Percentiles rank a stretch among this genome's conserved stretches.
phyloP scores from a whole-genome alignment of 2,797 vertebrate species.

The Pteropus rufus region DNA sequence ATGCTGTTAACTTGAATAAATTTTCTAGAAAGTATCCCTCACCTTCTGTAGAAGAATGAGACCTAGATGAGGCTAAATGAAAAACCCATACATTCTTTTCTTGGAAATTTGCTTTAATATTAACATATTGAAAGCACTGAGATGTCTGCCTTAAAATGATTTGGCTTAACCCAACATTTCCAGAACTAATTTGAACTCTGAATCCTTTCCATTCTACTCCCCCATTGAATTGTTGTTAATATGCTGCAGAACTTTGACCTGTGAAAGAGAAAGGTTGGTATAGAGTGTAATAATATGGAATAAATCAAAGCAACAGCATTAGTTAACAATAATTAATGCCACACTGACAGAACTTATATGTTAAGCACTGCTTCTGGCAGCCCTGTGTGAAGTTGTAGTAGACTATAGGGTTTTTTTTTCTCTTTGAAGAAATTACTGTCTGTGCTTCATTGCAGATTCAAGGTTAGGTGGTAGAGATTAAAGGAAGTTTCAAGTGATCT shows the following conservation, averaged over 20 bases:
- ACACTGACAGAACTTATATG: not conserved
- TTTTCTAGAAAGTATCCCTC: slow-evolving; percentile 29
- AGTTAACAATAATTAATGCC: slow-evolving; percentile 8
- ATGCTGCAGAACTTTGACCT: not conserved
- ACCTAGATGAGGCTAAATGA: not conserved
- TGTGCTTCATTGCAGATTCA: slow-evolving; percentile 3
- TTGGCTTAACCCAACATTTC: slow-evolving; percentile 15
- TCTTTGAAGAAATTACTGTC: not conserved
- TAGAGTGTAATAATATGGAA: not conserved
- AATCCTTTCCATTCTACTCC: not conserved
- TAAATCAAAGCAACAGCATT: not conserved
- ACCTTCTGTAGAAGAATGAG: not conserved
- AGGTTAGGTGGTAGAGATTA: not conserved
- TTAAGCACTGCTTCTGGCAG: not conserved
- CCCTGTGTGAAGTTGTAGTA: not conserved
- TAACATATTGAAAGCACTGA: not conserved
- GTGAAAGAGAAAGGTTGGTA: not conserved
- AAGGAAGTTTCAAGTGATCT: not conserved
- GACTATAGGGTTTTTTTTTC: not conserved
- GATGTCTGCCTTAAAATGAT: not conserved
- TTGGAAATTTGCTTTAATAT: slow-evolving; percentile 29
- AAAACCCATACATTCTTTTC: not conserved
- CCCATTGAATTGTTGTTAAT: not conserved
- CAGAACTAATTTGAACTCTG: not conserved
- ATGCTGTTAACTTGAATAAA: slow-evolving; percentile 33